Evolutionary conservation across 2,113 vertebrate genomes (phyloP).

Genomic region (Tylochromis polylepis): DNA sequence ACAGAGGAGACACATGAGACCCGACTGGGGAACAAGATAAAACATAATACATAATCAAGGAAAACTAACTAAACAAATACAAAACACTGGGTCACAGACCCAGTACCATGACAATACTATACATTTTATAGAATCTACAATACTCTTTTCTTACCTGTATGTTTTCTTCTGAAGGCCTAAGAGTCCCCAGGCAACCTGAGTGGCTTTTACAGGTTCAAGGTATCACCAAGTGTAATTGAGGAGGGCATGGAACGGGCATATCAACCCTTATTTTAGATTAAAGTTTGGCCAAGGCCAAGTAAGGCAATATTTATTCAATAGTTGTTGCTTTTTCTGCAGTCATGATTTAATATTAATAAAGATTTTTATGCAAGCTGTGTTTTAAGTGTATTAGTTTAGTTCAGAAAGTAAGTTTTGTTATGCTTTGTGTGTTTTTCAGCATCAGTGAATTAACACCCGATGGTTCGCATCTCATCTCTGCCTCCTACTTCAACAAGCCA

Average conservation of each 20-base stretch:
- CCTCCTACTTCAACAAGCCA: neutral
- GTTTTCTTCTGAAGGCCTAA: neutral
- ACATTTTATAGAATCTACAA: neutral
- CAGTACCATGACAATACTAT: too few species aligned
- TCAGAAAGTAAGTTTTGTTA: neutral
- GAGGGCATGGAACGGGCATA: neutral
- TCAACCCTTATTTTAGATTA: neutral
- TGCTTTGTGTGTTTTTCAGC: too few species aligned
- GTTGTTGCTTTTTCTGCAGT: neutral
- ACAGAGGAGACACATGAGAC: too few species aligned
- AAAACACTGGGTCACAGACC: too few species aligned
- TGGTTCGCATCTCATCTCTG: neutral
- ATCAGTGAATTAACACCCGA: neutral
- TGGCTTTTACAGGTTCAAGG: neutral
- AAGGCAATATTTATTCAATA: neutral
- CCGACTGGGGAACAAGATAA: too few species aligned
- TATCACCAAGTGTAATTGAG: neutral
- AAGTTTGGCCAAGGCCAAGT: neutral
- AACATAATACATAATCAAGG: too few species aligned
- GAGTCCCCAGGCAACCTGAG: neutral
- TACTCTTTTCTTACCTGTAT: neutral
- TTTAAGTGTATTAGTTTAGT: neutral
- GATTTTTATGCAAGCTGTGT: neutral
- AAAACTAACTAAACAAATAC: too few species aligned
- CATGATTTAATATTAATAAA: neutral